A percentile compares a stretch with the other conserved stretches of the same genome.
Evolutionary conservation across 2,113 vertebrate species (phyloP).

Genomic region (Glaucomys volans): DNA sequence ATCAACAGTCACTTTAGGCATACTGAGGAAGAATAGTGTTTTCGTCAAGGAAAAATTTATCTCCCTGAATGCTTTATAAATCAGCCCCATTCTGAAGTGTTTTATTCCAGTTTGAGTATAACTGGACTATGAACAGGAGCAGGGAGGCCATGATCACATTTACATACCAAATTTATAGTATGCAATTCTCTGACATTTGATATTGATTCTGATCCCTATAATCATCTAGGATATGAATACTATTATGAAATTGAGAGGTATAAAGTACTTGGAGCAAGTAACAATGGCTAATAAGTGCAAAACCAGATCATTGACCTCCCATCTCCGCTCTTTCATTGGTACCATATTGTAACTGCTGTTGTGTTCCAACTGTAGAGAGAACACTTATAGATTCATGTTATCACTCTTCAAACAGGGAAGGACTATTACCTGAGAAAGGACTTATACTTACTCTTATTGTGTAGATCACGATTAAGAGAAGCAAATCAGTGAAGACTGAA

Average conservation of each 20-base stretch:
- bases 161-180: not conserved
- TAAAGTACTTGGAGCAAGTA: not conserved
- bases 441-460: not conserved
- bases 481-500: not conserved
- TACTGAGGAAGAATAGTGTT: not conserved
- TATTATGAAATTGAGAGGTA: not conserved
- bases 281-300: not conserved
- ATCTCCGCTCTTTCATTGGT: not conserved
- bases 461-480: too few relatives aligned
- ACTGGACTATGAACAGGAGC: not conserved
- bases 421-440: not conserved
- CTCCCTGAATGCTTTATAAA: not conserved
- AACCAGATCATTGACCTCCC: not conserved
- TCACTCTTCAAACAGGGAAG: not conserved
- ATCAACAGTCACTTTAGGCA: not conserved
- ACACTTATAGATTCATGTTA: not conserved
- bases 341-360: not conserved
- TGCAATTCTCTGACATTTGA: not conserved
- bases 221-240: not conserved
- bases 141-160: not conserved
- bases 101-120: not conserved
- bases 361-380: not conserved
- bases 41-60: not conserved
- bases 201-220: not conserved
- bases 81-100: not conserved